Evolutionary conservation across 1,140 invertebrate species (phyloP).

Genomic region (Notospermus geniculatus): DNA sequence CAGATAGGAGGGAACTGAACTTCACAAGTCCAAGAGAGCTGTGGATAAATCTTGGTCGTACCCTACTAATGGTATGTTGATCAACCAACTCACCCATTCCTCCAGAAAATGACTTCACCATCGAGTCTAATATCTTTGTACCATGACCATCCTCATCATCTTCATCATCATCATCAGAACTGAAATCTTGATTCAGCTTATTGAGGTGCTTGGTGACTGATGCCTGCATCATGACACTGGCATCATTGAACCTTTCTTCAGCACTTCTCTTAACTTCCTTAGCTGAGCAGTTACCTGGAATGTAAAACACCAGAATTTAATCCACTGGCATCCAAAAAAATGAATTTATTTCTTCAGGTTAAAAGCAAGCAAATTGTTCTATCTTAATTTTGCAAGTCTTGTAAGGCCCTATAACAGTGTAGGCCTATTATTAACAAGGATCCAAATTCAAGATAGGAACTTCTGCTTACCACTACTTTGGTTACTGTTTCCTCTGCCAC

Average conservation of each 20-base stretch:
- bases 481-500: slow-evolving; percentile 9
- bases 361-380: too few relatives aligned
- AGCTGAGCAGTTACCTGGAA: background rate
- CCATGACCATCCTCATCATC: slow-evolving; percentile 17
- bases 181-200: slow-evolving; percentile 22
- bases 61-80: too few relatives aligned
- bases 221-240: slow-evolving; percentile 35
- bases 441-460: background rate
- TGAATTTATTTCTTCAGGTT: too few relatives aligned
- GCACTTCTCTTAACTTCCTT: background rate
- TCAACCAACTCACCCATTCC: background rate
- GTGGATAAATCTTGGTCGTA: too few relatives aligned
- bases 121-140: slow-evolving; percentile 2
- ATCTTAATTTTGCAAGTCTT: too few relatives aligned
- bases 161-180: slow-evolving; percentile 40
- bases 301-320: background rate
- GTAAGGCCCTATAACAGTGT: too few relatives aligned
- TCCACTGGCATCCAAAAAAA: too few relatives aligned
- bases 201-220: slow-evolving; percentile 38
- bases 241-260: slow-evolving; percentile 39
- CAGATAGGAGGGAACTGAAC: too few relatives aligned
- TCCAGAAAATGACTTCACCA: slow-evolving; percentile 14
- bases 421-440: too few relatives aligned
- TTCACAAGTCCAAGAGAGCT: too few relatives aligned
- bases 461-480: background rate